These are phyloP conservation scores for Synanthedon tipuliformis DNA, from an alignment of 2,888 invertebrate species.

Conservation along the genomic window DNA sequence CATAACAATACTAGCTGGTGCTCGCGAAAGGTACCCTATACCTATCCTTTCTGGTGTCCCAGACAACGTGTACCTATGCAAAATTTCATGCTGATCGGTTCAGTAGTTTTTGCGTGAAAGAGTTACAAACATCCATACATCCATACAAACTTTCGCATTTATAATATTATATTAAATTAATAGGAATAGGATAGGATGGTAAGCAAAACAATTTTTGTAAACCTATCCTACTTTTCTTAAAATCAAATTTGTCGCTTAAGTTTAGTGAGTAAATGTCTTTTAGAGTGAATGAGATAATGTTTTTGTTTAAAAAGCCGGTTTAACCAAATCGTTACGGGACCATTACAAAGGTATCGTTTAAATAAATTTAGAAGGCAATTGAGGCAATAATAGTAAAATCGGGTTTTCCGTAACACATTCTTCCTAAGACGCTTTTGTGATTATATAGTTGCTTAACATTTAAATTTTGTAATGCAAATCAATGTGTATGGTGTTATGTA, in stretches of 20 bases:
- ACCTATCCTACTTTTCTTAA: background rate
- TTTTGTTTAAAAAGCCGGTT: background rate
- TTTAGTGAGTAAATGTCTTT: background rate
- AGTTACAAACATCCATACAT: no score
- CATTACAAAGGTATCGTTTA: background rate
- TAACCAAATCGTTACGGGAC: background rate
- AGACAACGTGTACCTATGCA: no score
- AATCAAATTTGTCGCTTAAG: background rate
- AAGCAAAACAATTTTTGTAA: no score
- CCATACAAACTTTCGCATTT: no score
- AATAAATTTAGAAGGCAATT: background rate
- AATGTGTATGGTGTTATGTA: background rate
- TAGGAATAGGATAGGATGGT: no score
- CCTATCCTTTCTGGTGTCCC: no score
- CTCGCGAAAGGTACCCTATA: no score
- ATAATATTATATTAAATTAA: no score
- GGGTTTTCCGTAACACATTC: background rate
- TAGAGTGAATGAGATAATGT: background rate
- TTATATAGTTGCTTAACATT: background rate
- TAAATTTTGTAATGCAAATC: constrained; percentile 1
- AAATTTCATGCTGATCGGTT: no score
- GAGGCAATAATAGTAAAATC: background rate
- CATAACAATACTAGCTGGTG: no score
- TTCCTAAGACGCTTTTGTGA: background rate
- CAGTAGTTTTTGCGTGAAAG: no score